Base-by-base conservation (phyloP, 1,140 invertebrate species). In the Drosophila biarmipes region DNA sequence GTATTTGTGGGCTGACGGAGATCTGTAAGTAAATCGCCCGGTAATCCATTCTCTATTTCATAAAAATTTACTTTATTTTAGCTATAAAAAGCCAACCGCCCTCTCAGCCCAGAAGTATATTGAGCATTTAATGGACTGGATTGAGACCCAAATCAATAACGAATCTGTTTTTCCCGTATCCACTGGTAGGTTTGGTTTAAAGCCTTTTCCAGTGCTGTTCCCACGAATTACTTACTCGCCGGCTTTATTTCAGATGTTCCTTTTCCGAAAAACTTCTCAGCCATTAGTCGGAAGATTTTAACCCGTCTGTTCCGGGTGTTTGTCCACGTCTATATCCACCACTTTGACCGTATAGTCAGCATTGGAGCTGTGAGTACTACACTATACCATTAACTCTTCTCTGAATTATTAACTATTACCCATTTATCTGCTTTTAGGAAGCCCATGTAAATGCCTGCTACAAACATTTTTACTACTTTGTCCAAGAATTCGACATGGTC, bases 391-490 rank as follows among this genome's bases (percentile, higher is more conserved):
- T 15, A 21, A 11, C 4, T 10, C 1, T 3, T n/a, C 10, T 15
- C 14, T 11, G 17, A 11, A 8, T 2, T n/a, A 48, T 48, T 10
- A 15, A 51, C 2, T 19, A 10, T 14, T 10, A 34, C 2, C 0
- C 19, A 10, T 38, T 42, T 19, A 4, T 8, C 43, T 24, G 40
- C 2, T 37, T 93, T 46, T 85, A 98, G 97, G 98, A 99, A 93
- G 97, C 98, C 27, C 98, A 99, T 91, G 97, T 98, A 0, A 99
- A 99, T 92, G 98, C 97, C 2, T 98, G 98, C 90, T 99, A 98
- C 93, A 99, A 99, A 92, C 98, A 99, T 92, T 99, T 98, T 92
- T 99, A 98, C 90, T 99, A 98, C 92, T 99, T 99, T 93, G 96
- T 98, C 11, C 95, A 94, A 37, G 97, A 98, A 92, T 98, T 98